Percentiles rank a stretch among this genome's conserved stretches.
phyloP scores from a whole-genome alignment of 2,113 vertebrate species.

The Lanius collurio region DNA sequence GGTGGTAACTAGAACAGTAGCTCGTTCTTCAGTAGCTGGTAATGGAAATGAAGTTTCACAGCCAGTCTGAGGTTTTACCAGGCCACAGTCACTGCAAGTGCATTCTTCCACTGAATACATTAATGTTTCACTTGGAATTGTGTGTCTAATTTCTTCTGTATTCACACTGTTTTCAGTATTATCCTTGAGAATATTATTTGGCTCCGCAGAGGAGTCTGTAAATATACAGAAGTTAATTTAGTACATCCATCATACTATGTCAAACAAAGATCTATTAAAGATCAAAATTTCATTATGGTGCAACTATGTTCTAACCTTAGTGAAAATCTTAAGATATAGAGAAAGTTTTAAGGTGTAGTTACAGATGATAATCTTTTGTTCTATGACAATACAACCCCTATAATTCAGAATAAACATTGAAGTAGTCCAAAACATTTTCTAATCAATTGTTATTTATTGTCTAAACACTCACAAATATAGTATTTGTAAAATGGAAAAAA shows the following conservation, averaged over 20 bases:
- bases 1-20: slow-evolving; percentile 79
- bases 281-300: neutral
- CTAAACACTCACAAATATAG: neutral
- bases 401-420: neutral
- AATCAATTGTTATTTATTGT: neutral
- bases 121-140: slow-evolving; percentile 23
- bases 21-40: slow-evolving; percentile 82
- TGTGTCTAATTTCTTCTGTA: neutral
- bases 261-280: neutral
- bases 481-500: neutral
- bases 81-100: slow-evolving; percentile 64
- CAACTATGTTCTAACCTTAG: neutral
- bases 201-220: slow-evolving; percentile 23
- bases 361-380: neutral
- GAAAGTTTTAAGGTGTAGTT: neutral
- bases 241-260: neutral
- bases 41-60: slow-evolving; percentile 75
- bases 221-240: slow-evolving; percentile 31
- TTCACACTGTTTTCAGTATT: neutral
- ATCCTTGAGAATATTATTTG: neutral
- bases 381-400: neutral
- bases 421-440: neutral
- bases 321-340: neutral
- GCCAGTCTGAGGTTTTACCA: neutral
- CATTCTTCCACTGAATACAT: slow-evolving; percentile 71